These are phyloP conservation scores for Buphagus erythrorhynchus DNA, from an alignment of 2,797 vertebrate genomes.

Conservation along the genomic window DNA sequence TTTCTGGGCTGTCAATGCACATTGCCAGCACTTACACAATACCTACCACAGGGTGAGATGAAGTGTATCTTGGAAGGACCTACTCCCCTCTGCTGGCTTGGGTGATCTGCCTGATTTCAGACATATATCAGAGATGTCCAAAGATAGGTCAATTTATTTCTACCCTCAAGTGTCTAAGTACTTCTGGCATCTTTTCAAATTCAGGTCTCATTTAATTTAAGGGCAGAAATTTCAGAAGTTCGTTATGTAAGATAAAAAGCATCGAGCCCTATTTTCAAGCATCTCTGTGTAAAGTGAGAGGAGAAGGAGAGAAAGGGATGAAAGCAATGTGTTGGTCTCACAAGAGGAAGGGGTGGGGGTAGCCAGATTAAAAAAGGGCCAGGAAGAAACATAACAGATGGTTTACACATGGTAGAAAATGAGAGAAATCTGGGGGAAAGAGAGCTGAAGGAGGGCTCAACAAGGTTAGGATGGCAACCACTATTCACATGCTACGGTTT, in stretches of 20 bases:
- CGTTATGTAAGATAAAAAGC: constrained; percentile 28
- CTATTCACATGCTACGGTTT: constrained; percentile 28
- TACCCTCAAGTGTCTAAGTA: neutral
- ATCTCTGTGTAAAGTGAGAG: constrained; percentile 65
- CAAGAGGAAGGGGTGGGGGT: constrained; percentile 61
- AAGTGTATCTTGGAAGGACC: neutral
- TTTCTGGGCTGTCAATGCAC: neutral
- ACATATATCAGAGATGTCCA: neutral
- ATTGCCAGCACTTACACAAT: accelerated
- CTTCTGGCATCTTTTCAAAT: constrained; percentile 31
- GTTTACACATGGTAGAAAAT: constrained; percentile 62
- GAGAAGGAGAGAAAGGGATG: constrained; percentile 62
- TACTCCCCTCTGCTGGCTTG: neutral
- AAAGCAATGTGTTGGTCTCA: constrained; percentile 72
- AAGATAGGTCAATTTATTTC: neutral
- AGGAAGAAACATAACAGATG: constrained; percentile 69
- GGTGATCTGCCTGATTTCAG: neutral
- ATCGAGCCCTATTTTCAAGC: constrained; percentile 55
- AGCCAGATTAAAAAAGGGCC: constrained; percentile 63
- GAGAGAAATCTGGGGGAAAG: constrained; percentile 62
- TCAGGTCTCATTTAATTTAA: constrained; percentile 49
- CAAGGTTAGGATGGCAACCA: constrained; percentile 58
- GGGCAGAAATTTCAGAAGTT: constrained; percentile 54
- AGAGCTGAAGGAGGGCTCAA: constrained; percentile 49
- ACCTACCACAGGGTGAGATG: neutral